Conservation (phyloP, 2,888 invertebrate genomes). For the Papilio gigon region DNA sequence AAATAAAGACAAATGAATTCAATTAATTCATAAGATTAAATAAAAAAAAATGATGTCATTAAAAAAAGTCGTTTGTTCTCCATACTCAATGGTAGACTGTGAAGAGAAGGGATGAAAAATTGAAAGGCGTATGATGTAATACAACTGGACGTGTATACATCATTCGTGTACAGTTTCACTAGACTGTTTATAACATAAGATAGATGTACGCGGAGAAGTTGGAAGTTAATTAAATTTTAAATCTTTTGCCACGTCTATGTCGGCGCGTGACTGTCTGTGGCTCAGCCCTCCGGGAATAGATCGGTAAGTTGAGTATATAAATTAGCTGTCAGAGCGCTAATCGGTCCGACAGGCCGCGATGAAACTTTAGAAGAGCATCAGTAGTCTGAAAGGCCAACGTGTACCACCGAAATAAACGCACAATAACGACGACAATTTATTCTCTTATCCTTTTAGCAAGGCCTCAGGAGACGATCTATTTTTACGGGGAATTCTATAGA, state of each 20-base stretch:
- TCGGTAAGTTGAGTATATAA: conserved; percentile 81
- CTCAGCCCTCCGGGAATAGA: conserved; percentile 72
- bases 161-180: too few species aligned
- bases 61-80: too few species aligned
- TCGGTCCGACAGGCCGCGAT: conserved; percentile 80
- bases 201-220: too few species aligned
- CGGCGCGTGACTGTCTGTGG: conserved; percentile 55
- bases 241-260: conserved; percentile 59
- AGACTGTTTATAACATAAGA: neutral
- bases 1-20: neutral
- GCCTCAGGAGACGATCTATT: conserved; percentile 50
- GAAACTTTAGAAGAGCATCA: conserved; percentile 79
- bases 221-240: conserved; percentile 35
- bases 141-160: too few species aligned
- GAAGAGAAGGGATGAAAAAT: too few species aligned
- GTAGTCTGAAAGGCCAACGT: conserved; percentile 74
- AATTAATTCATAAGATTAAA: too few species aligned
- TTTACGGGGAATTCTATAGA: conserved; percentile 3
- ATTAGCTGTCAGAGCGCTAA: conserved; percentile 81
- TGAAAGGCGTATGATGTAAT: too few species aligned
- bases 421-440: conserved; percentile 71
- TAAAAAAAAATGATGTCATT: neutral
- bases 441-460: conserved; percentile 74
- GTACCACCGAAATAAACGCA: conserved; percentile 69
- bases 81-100: too few species aligned